Percentiles rank a stretch among this genome's conserved stretches.
Evolutionary conservation across 2,888 invertebrate species (phyloP).

Genomic region (Crioceris asparagi): DNA sequence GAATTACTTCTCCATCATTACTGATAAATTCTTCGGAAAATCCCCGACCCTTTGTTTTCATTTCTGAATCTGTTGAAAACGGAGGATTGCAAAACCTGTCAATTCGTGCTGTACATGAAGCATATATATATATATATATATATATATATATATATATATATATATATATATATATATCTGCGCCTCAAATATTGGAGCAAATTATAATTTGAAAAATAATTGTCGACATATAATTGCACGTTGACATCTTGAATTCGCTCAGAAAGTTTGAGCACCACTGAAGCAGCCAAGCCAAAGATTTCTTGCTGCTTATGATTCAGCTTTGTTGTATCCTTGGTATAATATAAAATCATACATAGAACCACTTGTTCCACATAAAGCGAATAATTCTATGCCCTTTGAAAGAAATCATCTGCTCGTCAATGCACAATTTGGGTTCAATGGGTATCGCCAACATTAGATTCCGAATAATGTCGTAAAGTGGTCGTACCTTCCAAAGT

Average conservation of each 20-base stretch:
- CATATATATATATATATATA: conserved; percentile 3
- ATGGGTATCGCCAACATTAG: neutral
- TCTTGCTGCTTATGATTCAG: neutral
- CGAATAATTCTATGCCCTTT: conserved; percentile 2
- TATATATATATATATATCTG: too few species aligned
- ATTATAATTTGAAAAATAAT: conserved; percentile 3
- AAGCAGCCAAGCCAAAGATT: conserved; percentile 2
- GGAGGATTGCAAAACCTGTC: conserved; percentile 18
- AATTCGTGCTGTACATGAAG: conserved; percentile 13
- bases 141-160: too few species aligned
- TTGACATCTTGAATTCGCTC: conserved; percentile 2
- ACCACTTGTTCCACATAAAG: conserved; percentile 6
- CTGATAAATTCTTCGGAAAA: conserved; percentile 15
- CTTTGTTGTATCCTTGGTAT: conserved; percentile 7
- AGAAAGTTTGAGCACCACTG: conserved; percentile 1
- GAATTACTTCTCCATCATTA: conserved; percentile 12
- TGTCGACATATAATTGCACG: conserved; percentile 3
- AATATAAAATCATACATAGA: conserved; percentile 4
- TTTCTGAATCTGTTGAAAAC: conserved; percentile 13
- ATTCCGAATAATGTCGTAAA: neutral
- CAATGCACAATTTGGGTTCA: conserved; percentile 1
- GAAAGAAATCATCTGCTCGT: too few species aligned
- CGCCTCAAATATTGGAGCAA: neutral
- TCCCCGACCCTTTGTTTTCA: conserved; percentile 14
- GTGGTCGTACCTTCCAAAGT: conserved; percentile 5